A percentile compares a stretch with the other conserved stretches of the same genome.
Evolutionary conservation across 2,113 vertebrate species (phyloP).

Genomic region (Chionis minor): DNA sequence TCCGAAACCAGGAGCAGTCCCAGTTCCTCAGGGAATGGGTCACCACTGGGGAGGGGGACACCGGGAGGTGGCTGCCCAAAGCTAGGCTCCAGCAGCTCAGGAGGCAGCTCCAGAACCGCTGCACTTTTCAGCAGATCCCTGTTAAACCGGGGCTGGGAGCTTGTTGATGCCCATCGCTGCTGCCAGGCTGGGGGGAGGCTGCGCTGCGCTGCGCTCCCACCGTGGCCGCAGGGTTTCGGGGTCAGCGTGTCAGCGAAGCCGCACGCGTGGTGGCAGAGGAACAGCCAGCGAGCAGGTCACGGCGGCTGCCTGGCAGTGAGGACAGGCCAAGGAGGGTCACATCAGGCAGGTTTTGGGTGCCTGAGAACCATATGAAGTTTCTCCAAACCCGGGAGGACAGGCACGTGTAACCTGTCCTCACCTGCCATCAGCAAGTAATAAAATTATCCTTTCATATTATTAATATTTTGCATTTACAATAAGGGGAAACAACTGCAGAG

Average conservation of each 20-base stretch:
- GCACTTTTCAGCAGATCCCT: neutral
- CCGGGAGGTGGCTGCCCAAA: too few species aligned
- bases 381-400: neutral
- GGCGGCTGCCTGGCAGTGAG: accelerated
- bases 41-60: too few species aligned
- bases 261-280: accelerated
- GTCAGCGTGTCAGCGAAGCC: accelerated
- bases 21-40: too few species aligned
- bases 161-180: neutral
- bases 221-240: neutral
- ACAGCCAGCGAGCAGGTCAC: neutral
- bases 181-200: neutral
- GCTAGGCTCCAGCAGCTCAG: too few species aligned
- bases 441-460: accelerated
- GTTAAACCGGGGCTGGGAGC: neutral
- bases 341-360: accelerated
- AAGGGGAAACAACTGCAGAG: constrained; percentile 23
- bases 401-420: neutral
- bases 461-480: neutral
- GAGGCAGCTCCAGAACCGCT: neutral
- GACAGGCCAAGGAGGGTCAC: neutral
- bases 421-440: accelerated
- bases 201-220: neutral
- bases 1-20: too few species aligned
- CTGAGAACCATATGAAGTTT: accelerated